Evolutionary conservation across 1,140 invertebrate species (phyloP).

Genomic region (Drosophila kanapiae): DNA sequence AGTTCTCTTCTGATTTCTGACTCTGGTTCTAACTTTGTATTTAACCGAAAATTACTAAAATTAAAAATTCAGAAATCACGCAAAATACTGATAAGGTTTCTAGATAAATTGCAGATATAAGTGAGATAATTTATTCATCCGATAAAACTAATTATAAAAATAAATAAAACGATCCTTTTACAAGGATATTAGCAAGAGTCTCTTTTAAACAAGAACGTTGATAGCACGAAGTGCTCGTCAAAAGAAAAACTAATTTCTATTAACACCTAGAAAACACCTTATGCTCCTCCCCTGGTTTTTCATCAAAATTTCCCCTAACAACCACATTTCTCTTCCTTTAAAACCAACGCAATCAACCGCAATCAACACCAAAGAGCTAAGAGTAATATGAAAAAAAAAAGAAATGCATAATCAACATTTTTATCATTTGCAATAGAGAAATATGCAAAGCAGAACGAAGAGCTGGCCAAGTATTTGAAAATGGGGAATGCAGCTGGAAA

Average conservation of each 20-base stretch:
- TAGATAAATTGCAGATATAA: too few relatives aligned
- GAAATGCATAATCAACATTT: conserved; percentile 76
- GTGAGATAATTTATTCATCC: too few relatives aligned
- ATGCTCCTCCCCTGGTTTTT: neutral
- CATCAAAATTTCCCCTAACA: neutral
- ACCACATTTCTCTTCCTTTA: neutral
- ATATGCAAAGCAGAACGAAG: conserved; percentile 67
- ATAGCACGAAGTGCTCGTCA: neutral
- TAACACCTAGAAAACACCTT: conserved; percentile 17
- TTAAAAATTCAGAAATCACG: too few relatives aligned
- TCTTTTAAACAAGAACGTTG: neutral
- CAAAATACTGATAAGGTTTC: too few relatives aligned
- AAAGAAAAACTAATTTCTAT: conserved; percentile 12
- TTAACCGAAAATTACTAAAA: too few relatives aligned
- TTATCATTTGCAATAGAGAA: conserved; percentile 63
- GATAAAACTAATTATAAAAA: too few relatives aligned
- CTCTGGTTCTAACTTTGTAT: neutral
- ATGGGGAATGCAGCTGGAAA: conserved; percentile 20
- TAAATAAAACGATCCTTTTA: neutral
- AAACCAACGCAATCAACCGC: conserved; percentile 65
- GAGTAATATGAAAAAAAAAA: conserved; percentile 55
- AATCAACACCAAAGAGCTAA: conserved; percentile 68
- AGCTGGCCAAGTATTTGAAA: conserved; percentile 44
- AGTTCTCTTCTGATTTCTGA: neutral
- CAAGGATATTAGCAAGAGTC: too few relatives aligned